phyloP scores from a whole-genome alignment of 2,797 vertebrate species.

The Chloroceryle amazona region DNA sequence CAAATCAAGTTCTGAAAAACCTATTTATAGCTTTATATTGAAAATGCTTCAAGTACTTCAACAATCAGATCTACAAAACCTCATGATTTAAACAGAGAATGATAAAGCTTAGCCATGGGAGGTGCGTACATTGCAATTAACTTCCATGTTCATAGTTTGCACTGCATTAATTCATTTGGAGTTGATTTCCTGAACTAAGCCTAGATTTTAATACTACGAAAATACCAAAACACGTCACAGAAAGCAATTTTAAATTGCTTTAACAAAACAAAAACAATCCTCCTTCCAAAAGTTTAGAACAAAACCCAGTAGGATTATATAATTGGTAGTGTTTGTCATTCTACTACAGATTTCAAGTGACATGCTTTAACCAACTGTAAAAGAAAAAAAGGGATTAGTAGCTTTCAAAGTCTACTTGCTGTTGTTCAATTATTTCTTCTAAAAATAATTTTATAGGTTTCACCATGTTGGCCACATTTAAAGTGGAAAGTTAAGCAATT shows the following conservation, averaged over 20 bases:
- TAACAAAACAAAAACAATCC: conserved; percentile 31
- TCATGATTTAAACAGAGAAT: conserved; percentile 37
- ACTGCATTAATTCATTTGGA: conserved; percentile 65
- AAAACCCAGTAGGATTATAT: fast-evolving
- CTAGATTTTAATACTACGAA: conserved; percentile 78
- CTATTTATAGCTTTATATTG: neutral
- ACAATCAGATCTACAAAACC: conserved; percentile 19
- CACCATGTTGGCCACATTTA: neutral
- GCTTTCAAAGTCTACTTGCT: neutral
- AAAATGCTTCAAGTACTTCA: neutral
- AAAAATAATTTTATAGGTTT: neutral
- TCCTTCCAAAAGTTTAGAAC: neutral
- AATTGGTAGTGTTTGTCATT: neutral
- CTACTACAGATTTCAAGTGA: neutral
- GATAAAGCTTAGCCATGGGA: conserved; percentile 65
- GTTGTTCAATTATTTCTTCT: neutral
- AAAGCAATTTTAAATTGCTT: conserved; percentile 64
- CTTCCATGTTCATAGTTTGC: conserved; percentile 63
- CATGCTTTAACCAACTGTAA: neutral
- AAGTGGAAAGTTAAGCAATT: neutral
- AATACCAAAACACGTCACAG: conserved; percentile 72
- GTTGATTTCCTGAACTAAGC: conserved; percentile 76
- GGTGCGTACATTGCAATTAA: conserved; percentile 68
- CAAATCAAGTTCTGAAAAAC: neutral
- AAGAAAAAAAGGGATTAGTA: neutral